phyloP scores from a whole-genome alignment of 2,888 invertebrate species.

The Eupeodes latifasciatus region DNA sequence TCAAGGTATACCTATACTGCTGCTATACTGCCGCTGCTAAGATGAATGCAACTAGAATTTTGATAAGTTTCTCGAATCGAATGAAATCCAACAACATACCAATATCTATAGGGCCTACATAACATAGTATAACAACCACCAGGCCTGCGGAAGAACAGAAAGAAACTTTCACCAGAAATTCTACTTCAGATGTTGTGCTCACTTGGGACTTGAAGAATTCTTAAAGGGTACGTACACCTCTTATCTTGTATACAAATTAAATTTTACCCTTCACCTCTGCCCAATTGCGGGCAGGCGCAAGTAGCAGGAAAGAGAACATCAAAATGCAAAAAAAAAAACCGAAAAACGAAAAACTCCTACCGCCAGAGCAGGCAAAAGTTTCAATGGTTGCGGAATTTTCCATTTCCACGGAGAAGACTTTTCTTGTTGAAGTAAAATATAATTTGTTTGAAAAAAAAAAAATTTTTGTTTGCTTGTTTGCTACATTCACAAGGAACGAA shows the following conservation, averaged over 20 bases:
- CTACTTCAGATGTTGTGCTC: constrained; percentile 58
- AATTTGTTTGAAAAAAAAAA: constrained; percentile 64
- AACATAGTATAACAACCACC: not conserved
- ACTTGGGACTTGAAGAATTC: constrained; percentile 62
- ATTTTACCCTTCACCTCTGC: constrained; percentile 35
- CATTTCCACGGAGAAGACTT: constrained; percentile 65
- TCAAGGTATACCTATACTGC: constrained; percentile 28
- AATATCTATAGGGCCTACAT: not conserved
- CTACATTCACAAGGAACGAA: constrained; percentile 40
- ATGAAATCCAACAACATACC: constrained; percentile 24
- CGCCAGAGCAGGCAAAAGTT: constrained; percentile 53
- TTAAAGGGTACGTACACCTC: constrained; percentile 59
- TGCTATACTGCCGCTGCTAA: constrained; percentile 11
- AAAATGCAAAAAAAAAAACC: not conserved
- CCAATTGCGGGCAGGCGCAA: not conserved
- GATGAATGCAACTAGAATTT: constrained; percentile 62
- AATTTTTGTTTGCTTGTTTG: constrained; percentile 36
- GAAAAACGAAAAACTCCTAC: constrained; percentile 9
- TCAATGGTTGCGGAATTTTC: constrained; percentile 64
- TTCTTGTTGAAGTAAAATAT: constrained; percentile 72
- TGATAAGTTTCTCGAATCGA: constrained; percentile 41
- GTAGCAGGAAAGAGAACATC: constrained; percentile 6
- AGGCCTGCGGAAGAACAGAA: constrained; percentile 22
- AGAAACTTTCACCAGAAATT: constrained; percentile 57
- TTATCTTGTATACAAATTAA: constrained; percentile 70